Evolutionary conservation across 1,140 invertebrate species (phyloP).

Genomic region (Paraescarpia echinospica): DNA sequence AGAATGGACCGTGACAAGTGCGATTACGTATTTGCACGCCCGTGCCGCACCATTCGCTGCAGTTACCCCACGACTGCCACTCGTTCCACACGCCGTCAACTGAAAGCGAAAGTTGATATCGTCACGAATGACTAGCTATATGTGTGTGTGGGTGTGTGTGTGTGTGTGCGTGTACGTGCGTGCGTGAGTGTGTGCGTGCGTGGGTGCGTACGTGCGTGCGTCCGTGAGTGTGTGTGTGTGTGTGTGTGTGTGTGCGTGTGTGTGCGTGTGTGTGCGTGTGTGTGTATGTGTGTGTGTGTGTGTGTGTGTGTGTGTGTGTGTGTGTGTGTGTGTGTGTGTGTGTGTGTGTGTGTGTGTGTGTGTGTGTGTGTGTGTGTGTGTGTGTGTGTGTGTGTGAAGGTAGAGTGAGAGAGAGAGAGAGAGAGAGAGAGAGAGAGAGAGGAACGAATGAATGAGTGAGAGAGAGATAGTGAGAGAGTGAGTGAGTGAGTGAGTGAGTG

Average conservation of each 20-base stretch:
- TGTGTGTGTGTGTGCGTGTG: neutral
- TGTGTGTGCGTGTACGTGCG: neutral
- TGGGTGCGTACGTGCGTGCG: neutral
- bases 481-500: slow-evolving; percentile 27
- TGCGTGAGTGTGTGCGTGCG: neutral
- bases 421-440: no score
- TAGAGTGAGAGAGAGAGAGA: no score
- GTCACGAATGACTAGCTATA: no score
- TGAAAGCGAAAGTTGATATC: neutral
- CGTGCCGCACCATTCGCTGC: slow-evolving; percentile 67
- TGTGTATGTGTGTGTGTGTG: neutral
- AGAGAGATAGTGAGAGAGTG: slow-evolving; percentile 13
- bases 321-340: slow-evolving; percentile 3
- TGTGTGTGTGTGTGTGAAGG: no score
- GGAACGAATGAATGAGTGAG: no score
- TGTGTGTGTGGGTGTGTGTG: neutral
- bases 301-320: neutral
- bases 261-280: neutral
- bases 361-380: no score
- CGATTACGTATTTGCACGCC: slow-evolving; percentile 66
- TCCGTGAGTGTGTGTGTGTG: neutral
- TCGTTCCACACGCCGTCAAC: slow-evolving; percentile 67
- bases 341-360: neutral
- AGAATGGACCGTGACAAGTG: slow-evolving; percentile 62
- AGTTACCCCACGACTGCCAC: slow-evolving; percentile 68